These are phyloP conservation scores for Pseudococcus viburni DNA, from an alignment of 2,888 invertebrate species.

Conservation along the genomic window DNA sequence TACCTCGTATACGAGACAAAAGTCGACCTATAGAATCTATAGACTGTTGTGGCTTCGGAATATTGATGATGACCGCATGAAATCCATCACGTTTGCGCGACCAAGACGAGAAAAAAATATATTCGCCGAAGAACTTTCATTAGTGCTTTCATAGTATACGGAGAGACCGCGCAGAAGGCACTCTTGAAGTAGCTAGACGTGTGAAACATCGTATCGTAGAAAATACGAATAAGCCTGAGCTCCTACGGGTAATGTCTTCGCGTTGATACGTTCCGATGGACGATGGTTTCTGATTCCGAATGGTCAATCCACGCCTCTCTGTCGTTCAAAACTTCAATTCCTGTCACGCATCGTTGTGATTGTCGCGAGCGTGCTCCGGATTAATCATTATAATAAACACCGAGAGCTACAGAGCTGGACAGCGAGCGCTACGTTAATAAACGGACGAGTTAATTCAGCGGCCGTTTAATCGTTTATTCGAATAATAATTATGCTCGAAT, in stretches of 20 bases:
- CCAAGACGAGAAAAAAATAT: neutral
- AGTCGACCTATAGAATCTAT: neutral
- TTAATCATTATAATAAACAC: slow-evolving; percentile 46
- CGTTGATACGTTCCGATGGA: neutral
- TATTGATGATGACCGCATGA: slow-evolving; percentile 35
- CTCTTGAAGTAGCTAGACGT: neutral
- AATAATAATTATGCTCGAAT: slow-evolving; percentile 32
- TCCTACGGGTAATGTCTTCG: neutral
- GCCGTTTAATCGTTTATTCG: slow-evolving; percentile 32
- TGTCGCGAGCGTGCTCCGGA: slow-evolving; percentile 57
- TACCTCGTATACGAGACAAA: slow-evolving; percentile 2
- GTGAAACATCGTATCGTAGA: slow-evolving; percentile 26
- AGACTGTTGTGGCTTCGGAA: slow-evolving; percentile 2
- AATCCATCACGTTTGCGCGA: slow-evolving; percentile 32
- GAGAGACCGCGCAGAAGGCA: neutral
- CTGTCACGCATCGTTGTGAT: slow-evolving; percentile 34
- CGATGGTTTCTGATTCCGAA: neutral
- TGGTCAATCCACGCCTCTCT: neutral
- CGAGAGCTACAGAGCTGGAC: neutral
- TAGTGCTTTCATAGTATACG: slow-evolving; percentile 2
- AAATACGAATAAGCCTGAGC: neutral
- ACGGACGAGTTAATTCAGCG: slow-evolving; percentile 47
- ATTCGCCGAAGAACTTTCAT: slow-evolving; percentile 51
- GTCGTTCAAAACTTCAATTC: neutral
- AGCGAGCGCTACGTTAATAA: too few species aligned